These are phyloP conservation scores for Delphinus delphis DNA, from an alignment of 2,113 vertebrate species.

Conservation along the genomic window DNA sequence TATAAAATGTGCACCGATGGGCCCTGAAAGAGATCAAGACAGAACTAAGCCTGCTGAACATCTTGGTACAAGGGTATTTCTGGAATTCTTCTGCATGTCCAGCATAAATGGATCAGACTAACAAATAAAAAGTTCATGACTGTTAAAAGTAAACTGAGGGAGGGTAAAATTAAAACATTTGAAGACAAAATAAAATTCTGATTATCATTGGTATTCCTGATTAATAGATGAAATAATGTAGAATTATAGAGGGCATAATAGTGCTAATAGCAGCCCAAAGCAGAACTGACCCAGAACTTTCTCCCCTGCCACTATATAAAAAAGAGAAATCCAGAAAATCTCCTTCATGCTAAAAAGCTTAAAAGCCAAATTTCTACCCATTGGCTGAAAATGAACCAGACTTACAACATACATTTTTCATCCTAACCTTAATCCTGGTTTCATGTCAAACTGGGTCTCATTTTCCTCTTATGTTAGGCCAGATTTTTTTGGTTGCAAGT, in stretches of 20 bases:
- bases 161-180: not conserved
- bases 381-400: not conserved
- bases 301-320: not conserved
- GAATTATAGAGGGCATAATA: not conserved
- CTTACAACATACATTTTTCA: not conserved
- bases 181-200: not conserved
- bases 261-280: not conserved
- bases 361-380: not conserved
- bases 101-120: not conserved
- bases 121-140: not conserved
- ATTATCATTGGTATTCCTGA: not conserved
- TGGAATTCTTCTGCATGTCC: not conserved
- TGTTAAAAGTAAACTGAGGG: not conserved
- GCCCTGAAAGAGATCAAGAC: not conserved
- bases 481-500: not conserved
- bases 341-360: not conserved
- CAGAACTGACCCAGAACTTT: not conserved
- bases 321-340: not conserved
- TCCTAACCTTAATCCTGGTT: not conserved
- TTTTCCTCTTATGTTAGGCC: not conserved
- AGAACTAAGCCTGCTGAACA: not conserved
- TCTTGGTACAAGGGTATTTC: not conserved
- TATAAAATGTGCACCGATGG: not conserved
- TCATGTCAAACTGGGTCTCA: not conserved
- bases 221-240: not conserved